Conservation (phyloP, 1,140 invertebrate genomes). For the Ephestia elutella region DNA sequence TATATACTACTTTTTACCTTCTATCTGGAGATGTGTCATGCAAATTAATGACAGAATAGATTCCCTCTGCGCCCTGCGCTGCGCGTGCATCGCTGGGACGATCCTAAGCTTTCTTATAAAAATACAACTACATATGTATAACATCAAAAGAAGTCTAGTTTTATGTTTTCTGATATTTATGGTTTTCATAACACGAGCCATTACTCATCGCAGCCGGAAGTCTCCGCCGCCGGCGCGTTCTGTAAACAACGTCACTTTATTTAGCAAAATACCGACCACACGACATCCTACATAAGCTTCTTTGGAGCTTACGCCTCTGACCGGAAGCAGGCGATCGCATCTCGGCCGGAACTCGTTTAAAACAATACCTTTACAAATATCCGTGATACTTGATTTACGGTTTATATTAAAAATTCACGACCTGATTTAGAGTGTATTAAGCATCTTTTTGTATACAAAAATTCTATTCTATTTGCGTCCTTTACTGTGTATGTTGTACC, state of each 20-base stretch:
- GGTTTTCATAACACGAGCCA: conserved; percentile 1
- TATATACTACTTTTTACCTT: no score
- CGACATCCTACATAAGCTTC: neutral
- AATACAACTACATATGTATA: neutral
- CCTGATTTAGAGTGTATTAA: neutral
- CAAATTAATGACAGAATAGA: no score
- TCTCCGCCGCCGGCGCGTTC: neutral
- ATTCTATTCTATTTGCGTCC: neutral
- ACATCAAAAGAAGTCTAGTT: neutral
- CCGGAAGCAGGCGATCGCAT: neutral
- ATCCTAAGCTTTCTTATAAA: neutral
- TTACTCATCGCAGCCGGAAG: neutral
- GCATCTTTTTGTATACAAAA: neutral
- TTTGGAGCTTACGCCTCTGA: neutral
- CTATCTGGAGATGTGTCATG: no score
- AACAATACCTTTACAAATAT: neutral
- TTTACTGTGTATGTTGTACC: neutral
- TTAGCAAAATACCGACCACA: neutral
- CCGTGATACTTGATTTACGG: neutral
- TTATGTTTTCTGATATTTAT: neutral
- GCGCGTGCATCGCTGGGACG: neutral
- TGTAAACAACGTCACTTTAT: conserved; percentile 3
- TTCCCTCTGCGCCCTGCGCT: neutral
- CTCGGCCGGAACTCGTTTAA: neutral
- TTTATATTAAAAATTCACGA: neutral